A percentile compares a stretch with the other conserved stretches of the same genome.
Evolutionary conservation across 2,888 invertebrate genomes (phyloP).

Genomic region (Belgica antarctica): DNA sequence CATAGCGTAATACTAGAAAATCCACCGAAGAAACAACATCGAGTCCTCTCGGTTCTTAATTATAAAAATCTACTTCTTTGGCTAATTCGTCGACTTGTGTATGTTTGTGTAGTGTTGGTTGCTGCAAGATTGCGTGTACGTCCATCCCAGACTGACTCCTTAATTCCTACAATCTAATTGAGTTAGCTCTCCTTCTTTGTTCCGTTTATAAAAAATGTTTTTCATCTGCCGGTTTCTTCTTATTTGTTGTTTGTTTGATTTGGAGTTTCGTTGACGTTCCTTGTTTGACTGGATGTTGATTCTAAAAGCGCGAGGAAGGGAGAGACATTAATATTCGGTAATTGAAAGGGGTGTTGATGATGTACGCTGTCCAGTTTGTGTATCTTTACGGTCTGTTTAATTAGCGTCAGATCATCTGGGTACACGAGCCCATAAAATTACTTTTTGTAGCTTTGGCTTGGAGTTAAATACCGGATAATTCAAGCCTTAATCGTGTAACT

Average conservation of each 20-base stretch:
- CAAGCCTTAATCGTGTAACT: too few relatives aligned
- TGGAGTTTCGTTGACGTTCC: slow-evolving; percentile 21
- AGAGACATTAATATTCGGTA: slow-evolving; percentile 12
- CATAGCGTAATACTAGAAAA: too few relatives aligned
- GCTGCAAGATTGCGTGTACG: not conserved
- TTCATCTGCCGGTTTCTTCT: not conserved
- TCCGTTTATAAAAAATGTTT: not conserved
- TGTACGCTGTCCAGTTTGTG: too few relatives aligned
- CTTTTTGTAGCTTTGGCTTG: too few relatives aligned
- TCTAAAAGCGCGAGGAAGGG: slow-evolving; percentile 25
- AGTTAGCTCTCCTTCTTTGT: not conserved
- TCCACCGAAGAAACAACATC: not conserved
- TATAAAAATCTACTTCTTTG: slow-evolving; percentile 11
- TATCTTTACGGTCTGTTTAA: too few relatives aligned
- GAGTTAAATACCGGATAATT: too few relatives aligned
- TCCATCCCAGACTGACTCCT: not conserved
- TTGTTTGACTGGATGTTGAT: slow-evolving; percentile 28
- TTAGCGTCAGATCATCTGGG: too few relatives aligned
- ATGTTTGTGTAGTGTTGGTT: too few relatives aligned
- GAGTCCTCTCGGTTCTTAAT: not conserved
- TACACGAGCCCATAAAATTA: too few relatives aligned
- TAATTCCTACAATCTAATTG: too few relatives aligned
- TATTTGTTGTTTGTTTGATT: slow-evolving; percentile 42
- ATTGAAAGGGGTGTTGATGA: too few relatives aligned
- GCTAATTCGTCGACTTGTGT: slow-evolving; percentile 4